A percentile compares a stretch with the other conserved stretches of the same genome.
Conservation (phyloP, 1,140 invertebrate genomes). For the Brachionus asplanchnoidis region DNA sequence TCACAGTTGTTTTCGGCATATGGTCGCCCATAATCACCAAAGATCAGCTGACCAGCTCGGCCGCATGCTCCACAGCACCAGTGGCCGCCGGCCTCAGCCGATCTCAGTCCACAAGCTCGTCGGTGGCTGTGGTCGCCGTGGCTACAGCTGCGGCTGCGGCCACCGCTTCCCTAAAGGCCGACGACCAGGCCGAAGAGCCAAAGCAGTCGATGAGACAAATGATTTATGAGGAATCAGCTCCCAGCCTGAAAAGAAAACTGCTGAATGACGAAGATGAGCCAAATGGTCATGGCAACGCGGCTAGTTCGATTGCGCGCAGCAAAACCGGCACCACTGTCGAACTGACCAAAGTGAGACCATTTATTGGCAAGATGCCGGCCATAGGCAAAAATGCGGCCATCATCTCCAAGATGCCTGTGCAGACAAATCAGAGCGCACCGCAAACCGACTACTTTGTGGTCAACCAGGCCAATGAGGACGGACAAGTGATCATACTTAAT, state of each 20-base stretch:
- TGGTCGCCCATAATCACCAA: conserved; percentile 47
- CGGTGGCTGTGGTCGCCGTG: neutral
- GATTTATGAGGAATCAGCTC: neutral
- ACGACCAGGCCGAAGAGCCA: neutral
- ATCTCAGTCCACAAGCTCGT: neutral
- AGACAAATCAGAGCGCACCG: neutral
- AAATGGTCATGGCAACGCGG: neutral
- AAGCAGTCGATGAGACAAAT: neutral
- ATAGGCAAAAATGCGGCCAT: neutral
- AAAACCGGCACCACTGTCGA: conserved; percentile 36
- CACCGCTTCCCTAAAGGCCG: neutral
- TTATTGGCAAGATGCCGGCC: neutral
- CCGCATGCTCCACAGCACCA: neutral
- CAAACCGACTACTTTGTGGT: neutral
- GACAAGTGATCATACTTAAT: conserved; percentile 23
- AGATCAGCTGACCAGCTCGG: conserved; percentile 18
- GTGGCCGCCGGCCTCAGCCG: neutral
- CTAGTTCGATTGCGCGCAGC: neutral
- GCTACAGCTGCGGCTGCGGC: conserved; percentile 20
- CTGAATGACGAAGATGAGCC: neutral
- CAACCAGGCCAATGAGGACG: neutral
- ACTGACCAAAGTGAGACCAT: conserved; percentile 32
- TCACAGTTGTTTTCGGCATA: conserved; percentile 55
- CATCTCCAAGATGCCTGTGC: neutral
- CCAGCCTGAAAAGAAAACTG: neutral